phyloP scores from a whole-genome alignment of 2,888 invertebrate genomes.

The Drosophila hamatofila region DNA sequence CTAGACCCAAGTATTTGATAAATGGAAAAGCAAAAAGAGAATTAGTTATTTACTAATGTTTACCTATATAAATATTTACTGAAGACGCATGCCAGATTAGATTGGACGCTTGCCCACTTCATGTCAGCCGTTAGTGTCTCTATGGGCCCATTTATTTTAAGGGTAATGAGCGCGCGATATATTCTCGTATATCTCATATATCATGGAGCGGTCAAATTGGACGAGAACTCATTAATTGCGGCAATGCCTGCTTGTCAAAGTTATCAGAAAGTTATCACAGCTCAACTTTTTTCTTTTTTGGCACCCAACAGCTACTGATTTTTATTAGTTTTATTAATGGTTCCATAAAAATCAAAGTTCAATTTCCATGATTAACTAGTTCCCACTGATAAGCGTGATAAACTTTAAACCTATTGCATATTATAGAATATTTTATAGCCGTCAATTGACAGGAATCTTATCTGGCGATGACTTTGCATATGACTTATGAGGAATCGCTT shows the following conservation, averaged over 20 bases:
- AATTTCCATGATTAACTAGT: constrained; percentile 17
- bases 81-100: constrained; percentile 46
- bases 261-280: constrained; percentile 42
- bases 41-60: constrained; percentile 43
- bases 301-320: constrained; percentile 28
- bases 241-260: constrained; percentile 58
- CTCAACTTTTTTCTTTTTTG: constrained; percentile 15
- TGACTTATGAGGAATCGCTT: constrained; percentile 31
- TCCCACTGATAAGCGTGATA: constrained; percentile 28
- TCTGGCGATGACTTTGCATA: constrained; percentile 34
- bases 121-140: constrained; percentile 41
- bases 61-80: constrained; percentile 52
- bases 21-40: constrained; percentile 2
- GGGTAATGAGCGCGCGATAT: constrained; percentile 55
- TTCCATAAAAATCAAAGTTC: constrained; percentile 57
- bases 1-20: constrained; percentile 6
- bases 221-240: constrained; percentile 61
- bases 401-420: constrained; percentile 24
- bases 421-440: constrained; percentile 16
- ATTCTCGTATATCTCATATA: constrained; percentile 48
- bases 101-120: constrained; percentile 48
- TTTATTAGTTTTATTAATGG: constrained; percentile 17
- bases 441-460: constrained; percentile 31
- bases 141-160: constrained; percentile 51
- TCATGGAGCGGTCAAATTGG: constrained; percentile 40